Conservation (phyloP, 1,140 invertebrate genomes). For the Aphelinus certus region DNA sequence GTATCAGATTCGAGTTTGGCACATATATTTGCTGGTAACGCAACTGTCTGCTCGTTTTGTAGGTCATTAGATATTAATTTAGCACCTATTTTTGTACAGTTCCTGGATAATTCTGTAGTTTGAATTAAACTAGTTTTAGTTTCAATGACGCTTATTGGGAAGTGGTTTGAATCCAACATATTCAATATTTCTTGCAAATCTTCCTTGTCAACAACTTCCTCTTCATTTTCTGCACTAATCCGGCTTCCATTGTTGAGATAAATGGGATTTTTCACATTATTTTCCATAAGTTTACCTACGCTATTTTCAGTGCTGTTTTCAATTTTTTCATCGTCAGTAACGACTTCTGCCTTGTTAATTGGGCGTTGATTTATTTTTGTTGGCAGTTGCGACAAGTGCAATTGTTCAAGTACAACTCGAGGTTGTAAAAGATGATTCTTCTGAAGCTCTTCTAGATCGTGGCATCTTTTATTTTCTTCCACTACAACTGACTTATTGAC, state of each 20-base stretch:
- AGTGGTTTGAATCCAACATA: constrained; percentile 54
- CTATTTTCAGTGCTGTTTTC: constrained; percentile 27
- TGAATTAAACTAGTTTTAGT: constrained; percentile 5
- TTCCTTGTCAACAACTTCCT: constrained; percentile 48
- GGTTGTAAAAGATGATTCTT: constrained; percentile 58
- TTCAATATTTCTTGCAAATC: constrained; percentile 57
- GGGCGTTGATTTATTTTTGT: constrained; percentile 51
- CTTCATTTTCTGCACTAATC: constrained; percentile 40
- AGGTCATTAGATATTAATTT: background rate
- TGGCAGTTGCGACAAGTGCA: constrained; percentile 52
- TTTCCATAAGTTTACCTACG: constrained; percentile 36
- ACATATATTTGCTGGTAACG: background rate
- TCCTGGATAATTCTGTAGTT: background rate
- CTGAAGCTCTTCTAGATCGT: constrained; percentile 52
- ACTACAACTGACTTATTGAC: background rate
- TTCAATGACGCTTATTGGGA: constrained; percentile 29
- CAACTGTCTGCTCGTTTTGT: constrained; percentile 13
- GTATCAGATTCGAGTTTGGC: background rate
- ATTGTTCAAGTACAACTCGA: constrained; percentile 58
- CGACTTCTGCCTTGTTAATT: constrained; percentile 49
- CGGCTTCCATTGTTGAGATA: constrained; percentile 36
- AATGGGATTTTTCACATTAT: constrained; percentile 43
- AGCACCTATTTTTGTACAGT: constrained; percentile 1
- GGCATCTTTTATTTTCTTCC: constrained; percentile 22
- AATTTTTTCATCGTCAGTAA: constrained; percentile 38